Evolutionary conservation across 2,888 invertebrate species (phyloP), one percentile per base, ranked within the genome.

Genomic region (Xanthia icteritia): DNA sequence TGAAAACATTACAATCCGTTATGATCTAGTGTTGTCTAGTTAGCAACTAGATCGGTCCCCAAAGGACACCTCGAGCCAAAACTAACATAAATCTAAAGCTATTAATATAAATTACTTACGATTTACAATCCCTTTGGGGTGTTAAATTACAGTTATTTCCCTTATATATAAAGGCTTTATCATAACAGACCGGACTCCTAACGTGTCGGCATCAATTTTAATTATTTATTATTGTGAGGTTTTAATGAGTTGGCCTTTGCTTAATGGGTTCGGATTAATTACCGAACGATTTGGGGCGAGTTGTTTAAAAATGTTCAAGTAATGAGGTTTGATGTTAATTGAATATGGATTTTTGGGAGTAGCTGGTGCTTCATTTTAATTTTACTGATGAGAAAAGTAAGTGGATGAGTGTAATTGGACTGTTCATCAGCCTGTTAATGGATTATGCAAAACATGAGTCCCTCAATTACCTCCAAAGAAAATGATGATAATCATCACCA

Each of bases 61-160:
- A 87, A 93, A 90, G 93, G 91, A 89, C 92, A 90, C 93, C 93
- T 93, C 88, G 89, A 91, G 91, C 91, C 93, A 93, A 94, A 96
- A 95, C 95, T 94, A 94, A 92, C 93, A 92, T 92, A 92, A 94
- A 95, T 95, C 94, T 91, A 82, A 85, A 90, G 89, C 95, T 94
- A 96, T 96, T 95, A 95, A 95, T 96, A 95, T 95, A 94, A 95
- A 96, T 96, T 95, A 95, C 94, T 92, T 92, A 92, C 86, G 93
- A 95, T 96, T 95, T 95, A 96, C 93, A 93, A 93, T 94, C 92
- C 95, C 94, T 92, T 92, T 87, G 93, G 94, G 95, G 91, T 91
- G 92, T 92, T 93, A 92, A 92, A 94, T 94, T 92, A 92, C 92
- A 91, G 92, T 94, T 94, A 93, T 94, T 94, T 93, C 92, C 93